A percentile compares a stretch with the other conserved stretches of the same genome.
phyloP scores from a whole-genome alignment of 2,113 vertebrate species.

The Carettochelys insculpta region DNA sequence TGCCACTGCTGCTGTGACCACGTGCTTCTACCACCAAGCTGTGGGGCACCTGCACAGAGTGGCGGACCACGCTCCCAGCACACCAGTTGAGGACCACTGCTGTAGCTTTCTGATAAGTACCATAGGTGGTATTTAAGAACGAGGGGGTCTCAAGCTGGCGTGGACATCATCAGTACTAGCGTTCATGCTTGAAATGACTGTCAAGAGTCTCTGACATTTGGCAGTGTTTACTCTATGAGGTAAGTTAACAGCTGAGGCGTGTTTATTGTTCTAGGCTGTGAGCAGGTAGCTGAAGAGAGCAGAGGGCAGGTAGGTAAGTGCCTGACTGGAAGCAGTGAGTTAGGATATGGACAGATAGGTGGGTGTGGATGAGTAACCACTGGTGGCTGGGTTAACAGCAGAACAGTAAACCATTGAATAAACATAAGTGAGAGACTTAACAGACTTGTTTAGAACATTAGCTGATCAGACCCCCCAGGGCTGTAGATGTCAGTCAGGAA shows the following conservation, averaged over 20 bases:
- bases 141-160: conserved; percentile 4
- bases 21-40: no score
- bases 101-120: not conserved
- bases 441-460: not conserved
- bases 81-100: no score
- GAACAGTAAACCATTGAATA: conserved; percentile 33
- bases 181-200: not conserved
- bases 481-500: not conserved
- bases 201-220: not conserved
- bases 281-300: conserved; percentile 16
- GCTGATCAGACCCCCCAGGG: not conserved
- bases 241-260: conserved; percentile 26
- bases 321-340: not conserved
- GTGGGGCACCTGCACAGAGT: no score
- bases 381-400: conserved; percentile 24
- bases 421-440: conserved; percentile 46
- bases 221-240: conserved; percentile 48
- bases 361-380: conserved; percentile 26
- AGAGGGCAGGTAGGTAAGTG: conserved; percentile 44
- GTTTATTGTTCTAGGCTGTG: not conserved
- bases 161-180: not conserved
- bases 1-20: no score
- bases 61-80: no score
- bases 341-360: conserved; percentile 18
- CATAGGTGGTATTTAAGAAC: not conserved